Evolutionary conservation across 2,113 vertebrate genomes (phyloP).

Genomic region (human): DNA sequence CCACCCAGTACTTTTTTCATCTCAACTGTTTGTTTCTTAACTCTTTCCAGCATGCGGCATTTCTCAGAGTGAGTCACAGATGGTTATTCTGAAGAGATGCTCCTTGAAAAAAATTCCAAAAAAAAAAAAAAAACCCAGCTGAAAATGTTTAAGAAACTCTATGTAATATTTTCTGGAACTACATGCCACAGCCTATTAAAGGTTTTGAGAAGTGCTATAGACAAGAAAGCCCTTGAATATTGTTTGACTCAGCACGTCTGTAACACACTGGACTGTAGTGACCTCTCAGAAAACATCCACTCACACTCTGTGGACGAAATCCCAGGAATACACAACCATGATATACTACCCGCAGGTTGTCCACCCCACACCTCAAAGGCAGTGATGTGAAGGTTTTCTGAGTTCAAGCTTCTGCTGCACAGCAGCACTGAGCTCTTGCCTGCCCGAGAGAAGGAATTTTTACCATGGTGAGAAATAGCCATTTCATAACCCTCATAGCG

Average conservation of each 20-base stretch:
- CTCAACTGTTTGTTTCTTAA: background rate
- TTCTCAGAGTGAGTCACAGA: background rate
- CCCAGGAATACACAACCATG: background rate
- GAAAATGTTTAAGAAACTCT: background rate
- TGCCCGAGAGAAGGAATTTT: background rate
- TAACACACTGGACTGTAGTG: background rate
- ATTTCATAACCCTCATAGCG: background rate
- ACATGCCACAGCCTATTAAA: background rate
- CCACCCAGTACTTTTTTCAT: background rate
- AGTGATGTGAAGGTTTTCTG: background rate
- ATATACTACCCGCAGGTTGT: background rate
- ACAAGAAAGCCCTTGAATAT: background rate
- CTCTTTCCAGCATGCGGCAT: background rate
- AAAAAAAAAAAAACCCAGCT: background rate
- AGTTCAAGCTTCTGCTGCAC: background rate
- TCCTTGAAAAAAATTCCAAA: background rate
- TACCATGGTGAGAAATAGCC: background rate
- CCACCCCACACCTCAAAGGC: accelerated
- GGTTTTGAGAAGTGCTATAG: background rate
- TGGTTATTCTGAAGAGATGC: background rate
- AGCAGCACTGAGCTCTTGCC: background rate
- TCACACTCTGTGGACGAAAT: background rate
- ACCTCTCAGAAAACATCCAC: background rate
- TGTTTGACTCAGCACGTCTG: background rate
- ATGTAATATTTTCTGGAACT: background rate